Evolutionary conservation across 2,113 vertebrate species (phyloP).

Genomic region (Leiothrix lutea): DNA sequence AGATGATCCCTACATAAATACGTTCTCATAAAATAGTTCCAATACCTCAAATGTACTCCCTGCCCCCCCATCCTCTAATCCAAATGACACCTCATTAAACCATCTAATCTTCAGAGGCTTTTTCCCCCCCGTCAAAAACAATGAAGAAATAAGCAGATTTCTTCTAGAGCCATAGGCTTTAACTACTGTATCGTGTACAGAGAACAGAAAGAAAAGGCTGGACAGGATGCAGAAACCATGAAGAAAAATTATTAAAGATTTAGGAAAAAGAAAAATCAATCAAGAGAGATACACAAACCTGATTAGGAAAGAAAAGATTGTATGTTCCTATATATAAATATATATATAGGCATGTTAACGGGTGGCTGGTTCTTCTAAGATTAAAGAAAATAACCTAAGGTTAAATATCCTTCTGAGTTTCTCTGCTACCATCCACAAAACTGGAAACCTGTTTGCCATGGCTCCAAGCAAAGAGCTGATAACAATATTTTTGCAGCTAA

Average conservation of each 20-base stretch:
- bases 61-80: not conserved
- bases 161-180: not conserved
- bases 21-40: not conserved
- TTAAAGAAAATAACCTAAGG: conserved; percentile 67
- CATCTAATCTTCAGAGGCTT: conserved; percentile 37
- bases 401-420: conserved; percentile 45
- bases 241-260: conserved; percentile 63
- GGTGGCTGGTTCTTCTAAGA: conserved; percentile 54
- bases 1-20: not conserved
- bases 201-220: not conserved
- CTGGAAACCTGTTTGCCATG: conserved; percentile 45
- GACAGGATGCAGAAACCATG: conserved; percentile 35
- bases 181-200: not conserved
- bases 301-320: conserved; percentile 62
- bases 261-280: conserved; percentile 53
- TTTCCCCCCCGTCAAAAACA: not conserved
- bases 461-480: conserved; percentile 60
- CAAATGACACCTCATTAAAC: not conserved
- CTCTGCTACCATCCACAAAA: conserved; percentile 41
- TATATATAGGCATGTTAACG: conserved; percentile 25
- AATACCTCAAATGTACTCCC: not conserved
- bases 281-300: conserved; percentile 56
- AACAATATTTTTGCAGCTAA: conserved; percentile 63
- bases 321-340: conserved; percentile 17
- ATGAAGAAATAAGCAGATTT: conserved; percentile 39